phyloP scores from a whole-genome alignment of 2,888 invertebrate species.

The Calameuta filiformis region DNA sequence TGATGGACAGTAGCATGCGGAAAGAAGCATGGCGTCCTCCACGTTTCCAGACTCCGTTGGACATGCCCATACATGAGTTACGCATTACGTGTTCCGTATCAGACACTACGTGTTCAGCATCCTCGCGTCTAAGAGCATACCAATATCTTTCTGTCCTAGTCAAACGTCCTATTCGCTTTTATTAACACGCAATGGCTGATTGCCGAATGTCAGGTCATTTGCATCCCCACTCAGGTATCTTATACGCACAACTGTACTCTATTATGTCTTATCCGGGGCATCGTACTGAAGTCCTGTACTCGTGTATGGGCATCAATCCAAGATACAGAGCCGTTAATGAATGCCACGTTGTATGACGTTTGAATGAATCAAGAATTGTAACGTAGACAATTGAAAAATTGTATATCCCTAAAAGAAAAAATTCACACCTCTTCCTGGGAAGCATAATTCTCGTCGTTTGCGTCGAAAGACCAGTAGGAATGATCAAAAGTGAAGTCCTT shows the following conservation, averaged over 20 bases:
- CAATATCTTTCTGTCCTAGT: background rate
- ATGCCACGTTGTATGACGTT: background rate
- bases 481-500: constrained; percentile 92
- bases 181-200: background rate
- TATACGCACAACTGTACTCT: background rate
- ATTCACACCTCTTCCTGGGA: constrained; percentile 80
- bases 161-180: background rate
- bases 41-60: background rate
- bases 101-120: background rate
- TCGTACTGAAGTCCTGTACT: background rate
- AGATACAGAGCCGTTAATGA: background rate
- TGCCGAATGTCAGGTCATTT: constrained; percentile 1
- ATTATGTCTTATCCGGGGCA: background rate
- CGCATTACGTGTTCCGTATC: background rate
- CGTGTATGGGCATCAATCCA: background rate
- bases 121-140: background rate
- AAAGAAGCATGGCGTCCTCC: constrained; percentile 21
- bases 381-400: background rate
- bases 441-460: constrained; percentile 77
- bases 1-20: constrained; percentile 14
- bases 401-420: background rate
- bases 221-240: background rate
- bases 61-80: background rate
- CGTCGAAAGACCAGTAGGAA: constrained; percentile 87
- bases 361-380: background rate